Evolutionary conservation across 2,113 vertebrate species (phyloP).

Genomic region (Psittacara wagleri): DNA sequence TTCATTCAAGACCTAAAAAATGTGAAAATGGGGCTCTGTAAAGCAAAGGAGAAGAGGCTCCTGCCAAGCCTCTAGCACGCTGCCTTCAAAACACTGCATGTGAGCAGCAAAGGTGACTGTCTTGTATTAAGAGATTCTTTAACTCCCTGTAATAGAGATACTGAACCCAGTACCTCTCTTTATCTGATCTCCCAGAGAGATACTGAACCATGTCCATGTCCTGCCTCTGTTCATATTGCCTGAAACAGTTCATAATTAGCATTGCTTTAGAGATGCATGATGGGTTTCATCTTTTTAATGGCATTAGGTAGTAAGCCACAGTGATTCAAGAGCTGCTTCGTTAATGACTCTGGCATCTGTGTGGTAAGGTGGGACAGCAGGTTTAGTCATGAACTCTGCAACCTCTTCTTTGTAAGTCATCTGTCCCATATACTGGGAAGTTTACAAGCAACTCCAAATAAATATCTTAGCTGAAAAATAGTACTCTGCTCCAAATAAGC

Average conservation of each 20-base stretch:
- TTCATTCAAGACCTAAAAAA: neutral
- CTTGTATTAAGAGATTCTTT: neutral
- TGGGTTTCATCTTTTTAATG: neutral
- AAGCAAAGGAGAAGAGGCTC: neutral
- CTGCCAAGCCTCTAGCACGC: neutral
- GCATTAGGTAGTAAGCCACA: neutral
- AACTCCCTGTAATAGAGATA: neutral
- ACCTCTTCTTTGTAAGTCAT: neutral
- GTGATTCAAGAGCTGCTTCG: neutral
- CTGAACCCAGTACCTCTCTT: too few species aligned
- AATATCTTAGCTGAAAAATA: neutral
- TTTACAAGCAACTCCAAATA: neutral
- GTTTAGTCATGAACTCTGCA: neutral
- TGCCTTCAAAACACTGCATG: neutral
- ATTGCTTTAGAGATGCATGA: neutral
- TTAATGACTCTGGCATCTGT: neutral
- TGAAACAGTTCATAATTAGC: neutral
- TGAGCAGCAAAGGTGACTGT: neutral
- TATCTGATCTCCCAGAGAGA: neutral
- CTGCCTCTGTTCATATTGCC: neutral
- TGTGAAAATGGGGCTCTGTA: neutral
- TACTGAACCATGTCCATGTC: neutral
- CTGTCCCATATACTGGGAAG: neutral
- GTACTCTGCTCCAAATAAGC: neutral
- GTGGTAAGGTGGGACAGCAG: neutral